phyloP scores from a whole-genome alignment of 2,888 invertebrate genomes.

The Conchocele bisecta region DNA sequence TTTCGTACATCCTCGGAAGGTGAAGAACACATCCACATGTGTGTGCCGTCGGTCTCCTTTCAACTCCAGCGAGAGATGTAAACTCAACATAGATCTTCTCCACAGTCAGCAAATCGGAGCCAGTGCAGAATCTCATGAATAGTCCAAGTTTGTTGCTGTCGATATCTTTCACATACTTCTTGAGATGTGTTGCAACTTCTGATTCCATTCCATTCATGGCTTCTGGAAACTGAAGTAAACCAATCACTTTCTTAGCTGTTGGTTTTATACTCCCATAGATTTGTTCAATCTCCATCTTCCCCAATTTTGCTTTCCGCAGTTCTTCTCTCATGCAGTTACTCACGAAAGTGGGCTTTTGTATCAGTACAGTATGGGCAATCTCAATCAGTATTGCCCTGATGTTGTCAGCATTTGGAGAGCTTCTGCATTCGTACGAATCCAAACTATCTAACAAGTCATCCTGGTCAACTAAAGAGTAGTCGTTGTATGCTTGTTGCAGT shows the following conservation, averaged over 20 bases:
- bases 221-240: neutral
- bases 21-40: neutral
- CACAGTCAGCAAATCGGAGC: neutral
- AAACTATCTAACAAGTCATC: too few species aligned
- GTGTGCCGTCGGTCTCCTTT: neutral
- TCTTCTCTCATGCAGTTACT: too few species aligned
- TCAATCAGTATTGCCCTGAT: too few species aligned
- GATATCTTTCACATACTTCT: neutral
- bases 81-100: neutral
- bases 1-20: neutral
- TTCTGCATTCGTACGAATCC: too few species aligned
- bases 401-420: too few species aligned
- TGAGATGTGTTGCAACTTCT: neutral
- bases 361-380: too few species aligned
- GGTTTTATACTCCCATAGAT: neutral
- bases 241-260: neutral
- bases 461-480: too few species aligned
- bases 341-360: too few species aligned
- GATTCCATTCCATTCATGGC: neutral
- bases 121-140: neutral
- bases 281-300: neutral
- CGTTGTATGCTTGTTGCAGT: too few species aligned
- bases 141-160: neutral
- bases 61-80: neutral
- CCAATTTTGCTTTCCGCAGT: too few species aligned